Evolutionary conservation across 2,888 invertebrate species (phyloP).

Genomic region (Dascillus cervinus): DNA sequence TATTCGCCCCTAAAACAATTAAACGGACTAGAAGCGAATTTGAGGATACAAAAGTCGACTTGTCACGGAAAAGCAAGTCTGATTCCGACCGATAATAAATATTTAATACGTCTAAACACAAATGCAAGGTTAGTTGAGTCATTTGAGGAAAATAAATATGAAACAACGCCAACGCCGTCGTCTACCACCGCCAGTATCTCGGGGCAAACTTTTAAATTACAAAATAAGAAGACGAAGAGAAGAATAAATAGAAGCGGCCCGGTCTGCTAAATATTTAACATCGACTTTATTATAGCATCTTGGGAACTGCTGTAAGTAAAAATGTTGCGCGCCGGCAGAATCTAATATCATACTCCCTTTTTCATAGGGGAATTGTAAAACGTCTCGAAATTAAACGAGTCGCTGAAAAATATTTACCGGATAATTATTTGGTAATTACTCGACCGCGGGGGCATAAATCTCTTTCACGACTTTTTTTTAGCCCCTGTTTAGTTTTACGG

Average conservation of each 20-base stretch:
- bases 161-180: conserved; percentile 23
- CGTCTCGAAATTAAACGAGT: too few species aligned
- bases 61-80: too few species aligned
- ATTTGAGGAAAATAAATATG: conserved; percentile 33
- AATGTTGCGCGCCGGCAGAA: conserved; percentile 15
- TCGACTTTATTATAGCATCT: conserved; percentile 32
- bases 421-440: too few species aligned
- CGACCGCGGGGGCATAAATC: too few species aligned
- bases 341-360: conserved; percentile 27
- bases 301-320: too few species aligned
- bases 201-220: conserved; percentile 37
- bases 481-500: too few species aligned
- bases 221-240: conserved; percentile 30
- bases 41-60: too few species aligned
- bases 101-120: conserved; percentile 28
- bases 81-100: too few species aligned
- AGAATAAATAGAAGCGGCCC: conserved; percentile 29
- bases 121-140: conserved; percentile 25
- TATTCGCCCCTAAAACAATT: too few species aligned
- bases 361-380: conserved; percentile 23
- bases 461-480: too few species aligned
- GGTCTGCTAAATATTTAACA: conserved; percentile 35
- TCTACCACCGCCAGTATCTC: conserved; percentile 23
- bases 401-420: too few species aligned
- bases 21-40: too few species aligned